phyloP scores from a whole-genome alignment of 2,797 vertebrate species.

The Glyptemys insculpta region DNA sequence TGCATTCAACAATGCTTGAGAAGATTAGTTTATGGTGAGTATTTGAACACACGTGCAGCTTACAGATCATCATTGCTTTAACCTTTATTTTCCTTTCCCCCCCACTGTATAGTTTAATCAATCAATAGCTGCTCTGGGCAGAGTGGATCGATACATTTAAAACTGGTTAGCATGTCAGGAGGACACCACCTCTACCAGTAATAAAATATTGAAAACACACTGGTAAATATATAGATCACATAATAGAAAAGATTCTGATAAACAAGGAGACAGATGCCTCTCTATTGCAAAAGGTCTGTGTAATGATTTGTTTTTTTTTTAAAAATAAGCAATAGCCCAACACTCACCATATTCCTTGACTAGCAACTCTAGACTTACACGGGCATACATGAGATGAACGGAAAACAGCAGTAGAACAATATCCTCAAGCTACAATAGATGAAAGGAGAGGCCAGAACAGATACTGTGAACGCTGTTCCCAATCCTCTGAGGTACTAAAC shows the following conservation, averaged over 20 bases:
- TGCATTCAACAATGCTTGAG: background rate
- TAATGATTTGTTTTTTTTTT: background rate
- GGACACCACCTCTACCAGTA: constrained; percentile 38
- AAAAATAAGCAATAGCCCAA: background rate
- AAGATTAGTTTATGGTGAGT: background rate
- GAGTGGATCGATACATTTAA: constrained; percentile 56
- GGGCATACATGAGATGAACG: background rate
- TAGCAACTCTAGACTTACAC: background rate
- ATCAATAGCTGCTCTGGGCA: constrained; percentile 51
- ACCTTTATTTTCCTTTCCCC: constrained; percentile 52
- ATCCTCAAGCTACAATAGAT: background rate
- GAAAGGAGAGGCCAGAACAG: background rate
- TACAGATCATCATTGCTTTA: constrained; percentile 55
- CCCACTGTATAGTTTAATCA: constrained; percentile 53
- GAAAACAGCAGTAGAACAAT: background rate
- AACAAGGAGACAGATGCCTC: background rate
- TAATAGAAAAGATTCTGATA: background rate
- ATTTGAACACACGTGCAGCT: constrained; percentile 10
- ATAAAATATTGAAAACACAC: background rate
- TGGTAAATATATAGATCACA: background rate
- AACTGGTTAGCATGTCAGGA: constrained; percentile 53
- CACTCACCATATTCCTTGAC: background rate
- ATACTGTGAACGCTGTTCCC: background rate
- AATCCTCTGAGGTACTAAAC: background rate
- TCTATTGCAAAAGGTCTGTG: background rate